Percentiles rank a stretch among this genome's conserved stretches.
Evolutionary conservation across 2,797 vertebrate genomes (phyloP).

Genomic region (Prionace glauca): DNA sequence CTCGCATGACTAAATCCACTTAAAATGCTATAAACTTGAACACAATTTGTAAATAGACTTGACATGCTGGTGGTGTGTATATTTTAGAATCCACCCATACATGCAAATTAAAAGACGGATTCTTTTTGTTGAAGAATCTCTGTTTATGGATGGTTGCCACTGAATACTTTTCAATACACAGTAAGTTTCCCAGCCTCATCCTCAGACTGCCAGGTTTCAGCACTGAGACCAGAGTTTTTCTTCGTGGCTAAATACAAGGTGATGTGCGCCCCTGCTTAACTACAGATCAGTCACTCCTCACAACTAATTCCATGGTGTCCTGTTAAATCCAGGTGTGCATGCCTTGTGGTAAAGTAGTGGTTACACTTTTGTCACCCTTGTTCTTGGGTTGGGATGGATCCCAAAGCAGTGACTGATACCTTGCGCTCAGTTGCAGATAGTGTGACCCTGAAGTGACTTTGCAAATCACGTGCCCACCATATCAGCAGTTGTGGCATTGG

Average conservation of each 20-base stretch:
- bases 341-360: background rate
- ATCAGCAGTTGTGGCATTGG: background rate
- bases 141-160: background rate
- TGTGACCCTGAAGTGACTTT: background rate
- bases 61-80: background rate
- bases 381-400: background rate
- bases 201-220: background rate
- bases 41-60: background rate
- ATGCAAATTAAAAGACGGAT: background rate
- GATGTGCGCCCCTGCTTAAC: background rate
- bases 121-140: background rate
- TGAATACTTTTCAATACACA: background rate
- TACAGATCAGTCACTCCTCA: background rate
- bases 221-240: background rate
- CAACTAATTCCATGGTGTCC: background rate
- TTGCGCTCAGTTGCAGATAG: background rate
- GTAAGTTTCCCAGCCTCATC: too few relatives aligned
- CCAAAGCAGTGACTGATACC: background rate
- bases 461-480: background rate
- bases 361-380: background rate
- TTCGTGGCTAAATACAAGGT: background rate
- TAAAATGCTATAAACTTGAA: slow-evolving; percentile 7
- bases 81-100: background rate
- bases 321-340: background rate
- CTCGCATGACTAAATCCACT: background rate